Evolutionary conservation across 2,888 invertebrate genomes (phyloP).

Genomic region (Teleiodes luculella): DNA sequence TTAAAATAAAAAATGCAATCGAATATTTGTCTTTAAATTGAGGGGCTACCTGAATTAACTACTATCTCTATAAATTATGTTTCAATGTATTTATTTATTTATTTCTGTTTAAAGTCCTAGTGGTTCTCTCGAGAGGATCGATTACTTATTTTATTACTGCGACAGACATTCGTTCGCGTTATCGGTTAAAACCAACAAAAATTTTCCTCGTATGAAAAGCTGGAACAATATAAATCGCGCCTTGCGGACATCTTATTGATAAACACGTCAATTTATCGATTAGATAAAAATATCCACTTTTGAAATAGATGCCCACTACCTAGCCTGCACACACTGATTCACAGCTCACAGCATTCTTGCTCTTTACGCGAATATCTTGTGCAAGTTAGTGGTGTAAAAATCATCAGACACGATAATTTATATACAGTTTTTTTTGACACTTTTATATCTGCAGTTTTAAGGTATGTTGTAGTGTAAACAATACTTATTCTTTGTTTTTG

Average conservation of each 20-base stretch:
- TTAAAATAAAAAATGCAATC: too few species aligned
- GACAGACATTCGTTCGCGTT: background rate
- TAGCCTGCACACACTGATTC: background rate
- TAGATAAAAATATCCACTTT: constrained; percentile 14
- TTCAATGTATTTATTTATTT: too few species aligned
- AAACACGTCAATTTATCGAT: constrained; percentile 4
- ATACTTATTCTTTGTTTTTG: background rate
- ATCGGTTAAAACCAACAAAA: background rate
- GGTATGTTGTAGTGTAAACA: too few species aligned
- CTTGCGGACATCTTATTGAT: constrained; percentile 10
- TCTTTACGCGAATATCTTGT: background rate
- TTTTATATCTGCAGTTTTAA: too few species aligned
- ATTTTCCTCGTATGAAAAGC: background rate
- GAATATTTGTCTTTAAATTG: too few species aligned
- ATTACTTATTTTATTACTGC: too few species aligned
- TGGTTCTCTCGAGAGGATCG: too few species aligned
- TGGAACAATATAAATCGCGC: background rate
- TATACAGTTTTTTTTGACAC: too few species aligned
- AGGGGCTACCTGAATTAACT: too few species aligned
- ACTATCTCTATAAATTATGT: too few species aligned
- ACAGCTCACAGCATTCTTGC: background rate
- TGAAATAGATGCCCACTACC: constrained; percentile 11
- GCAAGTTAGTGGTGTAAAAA: background rate
- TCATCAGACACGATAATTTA: background rate
- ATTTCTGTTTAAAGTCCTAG: too few species aligned